Base-by-base conservation (phyloP, 1,140 invertebrate genomes). In the Cardiocondyla obscurior region DNA sequence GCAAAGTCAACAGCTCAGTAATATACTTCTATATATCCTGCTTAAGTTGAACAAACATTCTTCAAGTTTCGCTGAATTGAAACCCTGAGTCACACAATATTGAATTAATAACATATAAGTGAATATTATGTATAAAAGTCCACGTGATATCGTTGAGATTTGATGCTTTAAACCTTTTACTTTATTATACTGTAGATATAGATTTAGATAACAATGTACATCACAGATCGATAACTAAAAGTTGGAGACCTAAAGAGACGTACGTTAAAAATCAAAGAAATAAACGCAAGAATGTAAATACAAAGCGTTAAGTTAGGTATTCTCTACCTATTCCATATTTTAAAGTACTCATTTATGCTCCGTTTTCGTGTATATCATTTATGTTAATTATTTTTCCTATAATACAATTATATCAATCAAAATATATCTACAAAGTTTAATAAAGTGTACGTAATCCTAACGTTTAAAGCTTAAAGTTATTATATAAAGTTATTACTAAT, bases 371-470 rank as follows among this genome's bases (percentile, higher is more conserved):
- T 65, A 14, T 51, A 14, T 51, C 4, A 49, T 14, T 49, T 60
- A 28, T 14, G 39, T 19, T 55, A 55, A 30, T 81, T 46, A 46
- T 72, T 55, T 46, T 55, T 16, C 53, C 19, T 70, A 81, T 44
- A 42, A 79, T 81, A 81, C 51, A 44, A 16, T 76, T 19, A 49
- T 58, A 25, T 76, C 25, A 67, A 62, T 53, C n/a, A 60, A 82
- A 81, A 30, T 82, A 49, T 76, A 67, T 85, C 74, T 88, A 88
- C 81, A 88, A 85, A 81, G 39, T 83, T 77, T 82, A 73, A 69
- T 85, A 85, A 82, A 46, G 51, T 79, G 58, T 76, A 69, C 46
- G 55, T 82, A 82, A 58, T 81, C 22, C 53, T 62, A 82, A 62
- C 58, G 58, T 62, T 62, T 39, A 62, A 39, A 62, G 62, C 46